Conservation (phyloP, 1,140 invertebrate species). For the Saccostrea glomerata region DNA sequence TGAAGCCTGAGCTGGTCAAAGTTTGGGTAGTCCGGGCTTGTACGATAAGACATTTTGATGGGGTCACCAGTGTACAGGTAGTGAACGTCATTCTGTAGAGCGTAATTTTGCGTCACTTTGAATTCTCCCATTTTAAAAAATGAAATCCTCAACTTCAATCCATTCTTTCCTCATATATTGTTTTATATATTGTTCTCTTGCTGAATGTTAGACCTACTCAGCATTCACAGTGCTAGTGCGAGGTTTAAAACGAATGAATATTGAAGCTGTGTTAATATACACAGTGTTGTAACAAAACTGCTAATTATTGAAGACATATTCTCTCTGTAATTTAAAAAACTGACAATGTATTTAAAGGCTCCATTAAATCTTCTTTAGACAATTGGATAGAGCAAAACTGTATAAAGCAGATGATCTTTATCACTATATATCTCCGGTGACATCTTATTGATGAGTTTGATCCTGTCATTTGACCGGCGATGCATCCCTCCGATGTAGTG, state of each 20-base stretch:
- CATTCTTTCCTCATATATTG: background rate
- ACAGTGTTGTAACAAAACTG: background rate
- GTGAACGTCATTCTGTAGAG: constrained; percentile 51
- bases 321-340: background rate
- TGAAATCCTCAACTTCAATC: background rate
- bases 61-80: constrained; percentile 56
- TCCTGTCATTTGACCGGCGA: background rate
- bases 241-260: background rate
- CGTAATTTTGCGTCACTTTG: constrained; percentile 55
- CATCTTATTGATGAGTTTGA: background rate
- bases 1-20: constrained; percentile 54
- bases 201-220: no score
- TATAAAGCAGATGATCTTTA: background rate
- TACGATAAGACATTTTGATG: constrained; percentile 46
- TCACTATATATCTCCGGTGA: background rate
- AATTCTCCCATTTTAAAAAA: constrained; percentile 50
- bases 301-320: background rate
- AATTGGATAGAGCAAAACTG: background rate
- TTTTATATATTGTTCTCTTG: background rate
- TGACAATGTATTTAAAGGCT: constrained; percentile 1
- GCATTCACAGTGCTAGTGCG: background rate
- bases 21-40: constrained; percentile 55
- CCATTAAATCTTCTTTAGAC: background rate
- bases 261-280: background rate
- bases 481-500: background rate